Conservation (phyloP, 2,113 vertebrate genomes). For the Cryptomyrus ogoouensis region DNA sequence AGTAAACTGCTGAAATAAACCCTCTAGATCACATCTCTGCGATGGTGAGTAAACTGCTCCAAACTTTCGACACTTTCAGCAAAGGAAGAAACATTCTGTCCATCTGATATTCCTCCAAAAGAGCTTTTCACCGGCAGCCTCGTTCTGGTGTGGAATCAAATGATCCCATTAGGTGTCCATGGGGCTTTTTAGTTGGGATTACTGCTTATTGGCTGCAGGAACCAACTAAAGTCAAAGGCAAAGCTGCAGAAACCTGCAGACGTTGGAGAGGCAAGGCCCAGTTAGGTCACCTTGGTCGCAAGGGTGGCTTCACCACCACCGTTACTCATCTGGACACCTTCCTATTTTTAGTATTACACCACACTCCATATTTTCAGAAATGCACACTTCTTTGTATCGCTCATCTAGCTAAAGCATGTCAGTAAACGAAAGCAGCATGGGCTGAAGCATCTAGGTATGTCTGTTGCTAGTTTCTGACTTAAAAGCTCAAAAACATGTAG, state of each 20-base stretch:
- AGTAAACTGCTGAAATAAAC: neutral
- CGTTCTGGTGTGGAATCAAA: neutral
- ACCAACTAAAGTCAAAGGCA: conserved; percentile 11
- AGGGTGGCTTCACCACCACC: neutral
- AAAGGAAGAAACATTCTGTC: neutral
- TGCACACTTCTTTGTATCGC: neutral
- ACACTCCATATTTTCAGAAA: neutral
- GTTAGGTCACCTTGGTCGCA: too few relatives aligned
- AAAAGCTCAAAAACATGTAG: neutral
- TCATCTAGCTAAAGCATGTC: neutral
- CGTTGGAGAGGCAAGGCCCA: neutral
- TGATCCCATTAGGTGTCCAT: neutral
- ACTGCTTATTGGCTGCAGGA: neutral
- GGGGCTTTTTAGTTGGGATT: neutral
- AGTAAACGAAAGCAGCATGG: neutral
- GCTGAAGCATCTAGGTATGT: neutral
- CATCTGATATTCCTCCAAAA: neutral
- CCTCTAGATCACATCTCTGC: neutral
- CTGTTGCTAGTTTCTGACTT: neutral
- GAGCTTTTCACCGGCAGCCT: neutral
- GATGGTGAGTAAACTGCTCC: neutral
- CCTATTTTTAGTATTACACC: neutral
- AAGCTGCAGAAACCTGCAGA: neutral
- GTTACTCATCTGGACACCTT: neutral
- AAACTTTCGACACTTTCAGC: neutral